phyloP scores from a whole-genome alignment of 2,888 invertebrate genomes.

The Ptychoptera contaminata region DNA sequence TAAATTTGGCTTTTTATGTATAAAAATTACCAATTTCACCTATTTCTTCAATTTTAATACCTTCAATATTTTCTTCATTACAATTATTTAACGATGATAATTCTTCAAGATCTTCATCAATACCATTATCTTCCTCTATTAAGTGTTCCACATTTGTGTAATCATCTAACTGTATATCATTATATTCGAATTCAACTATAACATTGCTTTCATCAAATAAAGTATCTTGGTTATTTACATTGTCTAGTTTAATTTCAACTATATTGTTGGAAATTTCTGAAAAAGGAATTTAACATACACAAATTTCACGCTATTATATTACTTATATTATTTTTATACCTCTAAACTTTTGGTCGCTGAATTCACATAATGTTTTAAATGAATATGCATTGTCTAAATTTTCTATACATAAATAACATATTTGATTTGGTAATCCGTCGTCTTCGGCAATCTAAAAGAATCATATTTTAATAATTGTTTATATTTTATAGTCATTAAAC shows the following conservation, averaged over 20 bases:
- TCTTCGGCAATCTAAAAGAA: conserved; percentile 11
- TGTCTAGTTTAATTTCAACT: neutral
- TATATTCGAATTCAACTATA: neutral
- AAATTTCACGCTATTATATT: neutral
- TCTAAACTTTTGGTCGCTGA: conserved; percentile 10
- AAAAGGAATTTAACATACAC: neutral
- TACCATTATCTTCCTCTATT: neutral
- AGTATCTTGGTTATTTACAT: neutral
- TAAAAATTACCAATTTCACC: neutral
- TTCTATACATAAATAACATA: conserved; percentile 11
- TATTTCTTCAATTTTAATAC: neutral
- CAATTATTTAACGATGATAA: too few species aligned
- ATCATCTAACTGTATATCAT: neutral
- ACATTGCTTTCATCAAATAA: neutral
- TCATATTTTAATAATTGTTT: neutral
- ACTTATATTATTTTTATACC: neutral
- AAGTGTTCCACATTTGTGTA: neutral
- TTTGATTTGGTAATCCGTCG: conserved; percentile 12
- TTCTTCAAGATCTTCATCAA: neutral
- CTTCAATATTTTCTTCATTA: neutral
- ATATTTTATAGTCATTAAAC: neutral
- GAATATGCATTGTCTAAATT: conserved; percentile 12
- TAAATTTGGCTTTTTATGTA: neutral
- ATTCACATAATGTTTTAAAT: conserved; percentile 14
- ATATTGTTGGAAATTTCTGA: neutral